A percentile compares a stretch with the other conserved stretches of the same genome.
phyloP scores from a whole-genome alignment of 2,888 invertebrate species.

The Tyria jacobaeae region DNA sequence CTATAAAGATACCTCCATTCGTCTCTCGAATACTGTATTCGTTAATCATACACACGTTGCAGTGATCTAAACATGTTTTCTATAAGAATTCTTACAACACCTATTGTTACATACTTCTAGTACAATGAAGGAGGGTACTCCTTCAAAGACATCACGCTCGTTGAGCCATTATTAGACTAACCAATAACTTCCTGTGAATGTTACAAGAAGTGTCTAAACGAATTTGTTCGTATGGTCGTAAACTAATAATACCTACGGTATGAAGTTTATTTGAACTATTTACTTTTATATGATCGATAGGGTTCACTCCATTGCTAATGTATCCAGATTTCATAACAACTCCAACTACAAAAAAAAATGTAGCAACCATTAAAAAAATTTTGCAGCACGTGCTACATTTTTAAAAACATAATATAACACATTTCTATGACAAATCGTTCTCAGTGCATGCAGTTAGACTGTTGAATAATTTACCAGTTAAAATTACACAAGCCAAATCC shows the following conservation, averaged over 20 bases:
- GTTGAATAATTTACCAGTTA: too few relatives aligned
- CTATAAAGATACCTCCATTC: background rate
- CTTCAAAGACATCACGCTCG: conserved; percentile 2
- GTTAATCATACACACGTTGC: background rate
- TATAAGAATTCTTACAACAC: background rate
- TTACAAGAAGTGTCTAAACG: conserved; percentile 6
- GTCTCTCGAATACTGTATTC: background rate
- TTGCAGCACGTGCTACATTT: too few relatives aligned
- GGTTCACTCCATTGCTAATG: too few relatives aligned
- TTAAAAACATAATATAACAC: too few relatives aligned
- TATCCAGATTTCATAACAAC: too few relatives aligned
- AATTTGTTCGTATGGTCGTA: background rate
- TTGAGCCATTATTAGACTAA: conserved; percentile 11
- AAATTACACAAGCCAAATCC: too few relatives aligned
- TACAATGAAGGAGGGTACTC: background rate
- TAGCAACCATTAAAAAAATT: too few relatives aligned
- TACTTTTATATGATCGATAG: too few relatives aligned
- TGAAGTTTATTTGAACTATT: background rate
- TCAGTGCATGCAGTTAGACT: too few relatives aligned
- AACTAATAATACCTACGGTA: background rate
- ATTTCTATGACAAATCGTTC: too few relatives aligned
- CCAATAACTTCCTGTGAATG: conserved; percentile 11
- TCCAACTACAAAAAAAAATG: too few relatives aligned
- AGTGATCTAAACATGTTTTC: background rate
- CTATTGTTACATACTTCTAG: background rate